These are phyloP conservation scores for Petrolisthes cinctipes DNA, from an alignment of 2,888 invertebrate species.

Conservation along the genomic window DNA sequence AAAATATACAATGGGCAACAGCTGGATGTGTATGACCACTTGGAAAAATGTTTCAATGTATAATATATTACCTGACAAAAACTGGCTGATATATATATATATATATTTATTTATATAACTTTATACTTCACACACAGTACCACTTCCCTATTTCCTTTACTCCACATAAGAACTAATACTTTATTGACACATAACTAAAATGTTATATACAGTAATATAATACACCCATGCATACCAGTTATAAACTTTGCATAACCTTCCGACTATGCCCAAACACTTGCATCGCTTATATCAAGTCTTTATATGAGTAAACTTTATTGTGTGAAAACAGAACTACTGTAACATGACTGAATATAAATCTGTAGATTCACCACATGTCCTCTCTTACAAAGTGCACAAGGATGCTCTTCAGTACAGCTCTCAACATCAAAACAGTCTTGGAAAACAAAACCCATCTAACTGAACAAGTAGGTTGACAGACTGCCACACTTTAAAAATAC, in stretches of 20 bases:
- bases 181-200: constrained; percentile 32
- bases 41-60: constrained; percentile 22
- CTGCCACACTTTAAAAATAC: not conserved
- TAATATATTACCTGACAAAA: not conserved
- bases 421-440: constrained; percentile 2
- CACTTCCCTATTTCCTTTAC: constrained; percentile 9
- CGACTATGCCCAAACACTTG: constrained; percentile 1
- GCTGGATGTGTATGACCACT: constrained; percentile 16
- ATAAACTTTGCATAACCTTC: not conserved
- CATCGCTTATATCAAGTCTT: not conserved
- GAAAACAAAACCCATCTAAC: not conserved
- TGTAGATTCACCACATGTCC: too few species aligned
- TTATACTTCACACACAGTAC: not conserved
- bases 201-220: constrained; percentile 40
- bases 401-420: constrained; percentile 20
- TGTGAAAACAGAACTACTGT: not conserved
- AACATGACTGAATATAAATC: too few species aligned
- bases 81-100: not conserved
- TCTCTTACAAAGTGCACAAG: not conserved
- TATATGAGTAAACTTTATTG: not conserved
- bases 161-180: constrained; percentile 18
- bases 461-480: not conserved
- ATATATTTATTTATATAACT: not conserved
- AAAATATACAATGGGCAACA: constrained; percentile 43
- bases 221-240: constrained; percentile 39